Evolutionary conservation across 2,797 vertebrate species (phyloP), one percentile per base, ranked within the genome.

Genomic region (Pteropus rufus): DNA sequence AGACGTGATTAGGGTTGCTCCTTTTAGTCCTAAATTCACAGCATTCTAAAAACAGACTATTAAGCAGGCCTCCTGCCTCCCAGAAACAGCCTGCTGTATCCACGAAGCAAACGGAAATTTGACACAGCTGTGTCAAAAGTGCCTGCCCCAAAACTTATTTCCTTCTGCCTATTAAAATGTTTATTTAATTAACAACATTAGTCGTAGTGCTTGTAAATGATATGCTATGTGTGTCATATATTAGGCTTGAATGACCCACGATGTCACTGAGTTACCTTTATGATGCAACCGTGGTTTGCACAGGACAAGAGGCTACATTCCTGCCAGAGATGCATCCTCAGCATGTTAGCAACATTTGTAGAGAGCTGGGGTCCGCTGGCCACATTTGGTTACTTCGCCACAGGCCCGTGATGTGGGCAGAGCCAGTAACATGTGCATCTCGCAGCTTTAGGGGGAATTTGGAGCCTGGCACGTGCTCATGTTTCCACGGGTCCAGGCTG

Each of bases 241-340:
- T 58, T 26, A 36, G 49, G 34, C 10, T n/a, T 3, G 39, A 56
- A 9, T 46, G 19, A 31, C 21, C 16, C 3, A 0, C 3, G 26
- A 4, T 29, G 1, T 6, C 6, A 24, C 9, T 1, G 8, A 70
- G n/a, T 41, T 41, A 41, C 41, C 41, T 41, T 41, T 7, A 41
- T 41, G 41, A 41, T 41, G 41, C 41, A 6, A 1, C 41, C 41
- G 41, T 39, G 9, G 16, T 41, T 1, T 2, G 5, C 5, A 0
- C 5, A 7, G 14, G 10, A 8, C 7, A 5, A 1, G 2, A 7
- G 4, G 10, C 4, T 39, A 2, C 21, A 10, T 5, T 1, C 21
- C 3, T 3, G 3, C 0, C 0, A 0, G n/a, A 10, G 31, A 41
- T 3, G 73, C 16, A 29, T 70, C 29, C 41, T 34, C 19, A 0